Evolutionary conservation across 2,797 vertebrate genomes (phyloP), one percentile per base, ranked within the genome.

Genomic region (Limnodromus scolopaceus): DNA sequence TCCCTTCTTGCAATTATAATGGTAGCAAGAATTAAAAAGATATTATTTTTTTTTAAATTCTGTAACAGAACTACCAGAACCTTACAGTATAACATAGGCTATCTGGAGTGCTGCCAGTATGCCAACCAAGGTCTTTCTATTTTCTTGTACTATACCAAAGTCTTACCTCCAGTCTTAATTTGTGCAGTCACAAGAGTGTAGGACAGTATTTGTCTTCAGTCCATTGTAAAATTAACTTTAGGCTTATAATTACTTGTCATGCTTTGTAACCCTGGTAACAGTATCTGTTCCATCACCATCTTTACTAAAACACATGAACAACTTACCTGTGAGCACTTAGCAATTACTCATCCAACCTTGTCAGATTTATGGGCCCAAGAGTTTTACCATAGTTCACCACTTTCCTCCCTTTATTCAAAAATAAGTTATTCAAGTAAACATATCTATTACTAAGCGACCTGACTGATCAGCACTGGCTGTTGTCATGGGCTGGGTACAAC

Each of bases 191-290:
- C 15, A 63, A 81, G 43, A 69, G 23, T 2, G 22, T 39, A 81
- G 36, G 55, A n/a, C 32, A 49, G 39, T 48, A 58, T 74, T 87
- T 93, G 55, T 74, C 17, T 45, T 91, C 64, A 64, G 28, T 53
- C 16, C 25, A 30, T 75, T 60, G 30, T 77, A 95, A 95, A 93
- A 94, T 89, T 80, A 80, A 71, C 38, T 93, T 68, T 34, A 54
- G 53, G 20, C 49, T 93, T 90, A 41, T 20, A 60, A 92, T 30
- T 76, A 84, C 39, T 77, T 78, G 66, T 55, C 55, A 27, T 70
- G 48, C 32, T 66, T 89, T 87, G 34, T 38, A 86, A 41, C 46
- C 57, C 25, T 60, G 34, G 16, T 57, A 86, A 90, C 57, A 60
- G 25, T 55, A 49, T 43, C 16, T 1, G 1, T 15, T 77, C 41